Conservation (phyloP, 2,797 vertebrate species). For the Bradypodion pumilum region DNA sequence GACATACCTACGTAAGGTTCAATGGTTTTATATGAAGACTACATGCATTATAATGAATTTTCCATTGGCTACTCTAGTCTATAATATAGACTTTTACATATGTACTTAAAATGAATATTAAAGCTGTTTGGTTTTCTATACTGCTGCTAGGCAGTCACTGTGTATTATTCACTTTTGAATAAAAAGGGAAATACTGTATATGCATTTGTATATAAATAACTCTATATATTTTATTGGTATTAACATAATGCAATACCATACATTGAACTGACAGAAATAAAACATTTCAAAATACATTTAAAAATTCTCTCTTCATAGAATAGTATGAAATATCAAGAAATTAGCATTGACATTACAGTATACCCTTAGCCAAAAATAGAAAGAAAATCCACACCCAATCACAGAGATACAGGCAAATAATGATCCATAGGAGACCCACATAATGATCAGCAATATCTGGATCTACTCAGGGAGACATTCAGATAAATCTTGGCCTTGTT, state of each 20-base stretch:
- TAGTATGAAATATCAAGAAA: slow-evolving; percentile 82
- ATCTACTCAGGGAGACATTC: slow-evolving; percentile 76
- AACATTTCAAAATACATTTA: slow-evolving; percentile 84
- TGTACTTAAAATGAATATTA: slow-evolving; percentile 64
- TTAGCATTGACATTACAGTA: slow-evolving; percentile 81
- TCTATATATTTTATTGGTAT: slow-evolving; percentile 83
- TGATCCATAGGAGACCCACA: slow-evolving; percentile 72
- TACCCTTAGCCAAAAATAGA: slow-evolving; percentile 79
- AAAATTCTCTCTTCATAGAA: slow-evolving; percentile 77
- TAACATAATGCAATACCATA: slow-evolving; percentile 81
- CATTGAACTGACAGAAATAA: slow-evolving; percentile 78
- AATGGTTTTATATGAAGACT: slow-evolving; percentile 67
- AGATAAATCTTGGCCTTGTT: slow-evolving; percentile 76
- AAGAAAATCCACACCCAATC: slow-evolving; percentile 80
- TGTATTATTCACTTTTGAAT: slow-evolving; percentile 77
- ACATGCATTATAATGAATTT: slow-evolving; percentile 71
- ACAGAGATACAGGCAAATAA: slow-evolving; percentile 79
- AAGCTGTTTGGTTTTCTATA: slow-evolving; percentile 75
- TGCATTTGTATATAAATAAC: slow-evolving; percentile 68
- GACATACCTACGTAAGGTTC: slow-evolving; percentile 58
- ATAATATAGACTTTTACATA: slow-evolving; percentile 64
- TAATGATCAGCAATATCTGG: slow-evolving; percentile 73
- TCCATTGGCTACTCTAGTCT: slow-evolving; percentile 56
- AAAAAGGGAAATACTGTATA: slow-evolving; percentile 73
- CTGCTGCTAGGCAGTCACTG: slow-evolving; percentile 75